phyloP scores from a whole-genome alignment of 2,888 invertebrate genomes.

The Drosophila melanosoma region DNA sequence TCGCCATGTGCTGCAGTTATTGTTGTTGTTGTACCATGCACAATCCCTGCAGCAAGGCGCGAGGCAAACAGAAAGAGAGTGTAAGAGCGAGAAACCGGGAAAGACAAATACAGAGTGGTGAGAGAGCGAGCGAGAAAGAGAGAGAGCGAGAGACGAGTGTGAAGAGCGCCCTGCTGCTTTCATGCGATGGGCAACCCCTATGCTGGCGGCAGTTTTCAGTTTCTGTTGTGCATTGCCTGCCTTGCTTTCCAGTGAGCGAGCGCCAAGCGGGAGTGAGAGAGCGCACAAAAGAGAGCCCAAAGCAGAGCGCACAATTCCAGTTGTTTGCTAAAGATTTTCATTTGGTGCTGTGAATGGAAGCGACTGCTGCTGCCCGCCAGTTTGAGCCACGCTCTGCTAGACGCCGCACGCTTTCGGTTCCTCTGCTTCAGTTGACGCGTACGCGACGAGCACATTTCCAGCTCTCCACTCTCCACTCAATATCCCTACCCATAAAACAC shows the following conservation, averaged over 20 bases:
- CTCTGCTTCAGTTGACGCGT: slow-evolving; percentile 46
- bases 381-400: slow-evolving; percentile 78
- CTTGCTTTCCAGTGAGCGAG: slow-evolving; percentile 50
- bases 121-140: background rate
- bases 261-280: slow-evolving; percentile 38
- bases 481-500: slow-evolving; percentile 22
- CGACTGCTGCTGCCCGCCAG: slow-evolving; percentile 69
- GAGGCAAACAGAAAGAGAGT: slow-evolving; percentile 10
- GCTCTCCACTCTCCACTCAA: slow-evolving; percentile 24
- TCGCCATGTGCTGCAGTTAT: slow-evolving; percentile 50
- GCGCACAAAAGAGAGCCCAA: slow-evolving; percentile 18
- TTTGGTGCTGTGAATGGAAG: slow-evolving; percentile 32
- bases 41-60: slow-evolving; percentile 55
- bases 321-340: slow-evolving; percentile 25
- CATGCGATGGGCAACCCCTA: slow-evolving; percentile 52
- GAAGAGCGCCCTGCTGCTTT: slow-evolving; percentile 37
- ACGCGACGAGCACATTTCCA: slow-evolving; percentile 58
- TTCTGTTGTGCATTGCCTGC: slow-evolving; percentile 37
- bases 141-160: background rate
- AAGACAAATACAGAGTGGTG: background rate
- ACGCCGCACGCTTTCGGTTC: slow-evolving; percentile 69
- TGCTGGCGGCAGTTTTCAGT: slow-evolving; percentile 46
- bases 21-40: slow-evolving; percentile 42
- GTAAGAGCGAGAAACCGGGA: background rate
- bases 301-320: slow-evolving; percentile 35